Base-by-base conservation (phyloP, 64 coral and sea anemone species). In the Cladopsammia gracilis region DNA sequence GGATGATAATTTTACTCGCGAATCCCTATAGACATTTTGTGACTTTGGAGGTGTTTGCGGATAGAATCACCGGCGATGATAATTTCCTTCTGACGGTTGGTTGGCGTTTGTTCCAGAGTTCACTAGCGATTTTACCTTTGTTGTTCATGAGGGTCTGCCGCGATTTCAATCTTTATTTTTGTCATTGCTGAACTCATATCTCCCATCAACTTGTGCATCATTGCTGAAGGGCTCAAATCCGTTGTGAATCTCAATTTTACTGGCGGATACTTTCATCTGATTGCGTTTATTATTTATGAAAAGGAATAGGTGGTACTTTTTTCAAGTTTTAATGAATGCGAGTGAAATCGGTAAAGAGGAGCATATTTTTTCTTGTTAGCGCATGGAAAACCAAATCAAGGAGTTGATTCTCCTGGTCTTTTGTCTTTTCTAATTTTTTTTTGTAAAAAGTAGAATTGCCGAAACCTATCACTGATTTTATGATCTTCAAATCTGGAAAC, bases 21-120 rank as follows among this genome's bases (percentile, higher is more conserved):
- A 48, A 79, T 77, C 19, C 60, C 53, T 76, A 2, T n/a, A n/a
- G 74, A 79, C 88, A 90, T 90, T 65, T 90, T 90, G 19, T 77
- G 88, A 20, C 75, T 43, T 42, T 90, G 46, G 19, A 78, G 75
- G 10, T 76, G 5, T 50, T 90, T 90, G 23, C 78, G 58, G 9
- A 12, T 16, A 14, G 75, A 79, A 24, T 90, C 73, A 12, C 88
- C 59, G 22, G 62, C 73, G 12, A 90, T 78, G 75, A 24, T 19
- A 52, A 79, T 43, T 19, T 51, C 79, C 13, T 68, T 67, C 10
- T 25, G 18, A 8, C 83, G 42, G 14, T 52, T 70, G 64, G 44
- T 12, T 23, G 7, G 18, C 52, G 15, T 3, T 19, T 51, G 15
- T 6, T 76, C 34, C 57, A 64, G 11, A 64, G 61, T 64, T 64